phyloP scores from a whole-genome alignment of 2,797 vertebrate species.

The Lutjanus argentimaculatus region DNA sequence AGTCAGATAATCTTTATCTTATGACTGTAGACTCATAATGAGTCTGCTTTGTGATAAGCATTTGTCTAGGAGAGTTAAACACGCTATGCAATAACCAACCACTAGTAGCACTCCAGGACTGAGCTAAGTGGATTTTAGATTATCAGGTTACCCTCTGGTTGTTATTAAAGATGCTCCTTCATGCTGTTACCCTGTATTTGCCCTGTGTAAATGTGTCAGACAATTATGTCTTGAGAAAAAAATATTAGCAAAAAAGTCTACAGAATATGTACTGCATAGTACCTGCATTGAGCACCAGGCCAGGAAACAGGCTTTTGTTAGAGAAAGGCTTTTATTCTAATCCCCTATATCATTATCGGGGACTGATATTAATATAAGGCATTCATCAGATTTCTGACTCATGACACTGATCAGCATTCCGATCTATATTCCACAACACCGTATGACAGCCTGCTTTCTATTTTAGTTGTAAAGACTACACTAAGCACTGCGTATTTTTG shows the following conservation, averaged over 20 bases:
- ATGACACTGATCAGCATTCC: too few species aligned
- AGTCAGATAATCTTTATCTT: conserved; percentile 21
- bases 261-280: background rate
- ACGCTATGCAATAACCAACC: background rate
- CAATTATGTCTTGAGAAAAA: too few species aligned
- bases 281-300: background rate
- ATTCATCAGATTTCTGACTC: too few species aligned
- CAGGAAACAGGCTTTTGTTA: background rate
- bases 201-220: background rate
- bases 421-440: too few species aligned
- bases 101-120: background rate
- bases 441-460: too few species aligned
- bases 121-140: background rate
- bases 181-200: background rate
- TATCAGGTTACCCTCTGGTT: background rate
- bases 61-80: background rate
- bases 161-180: background rate
- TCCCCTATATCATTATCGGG: too few species aligned
- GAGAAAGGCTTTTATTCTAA: background rate
- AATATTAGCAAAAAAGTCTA: too few species aligned
- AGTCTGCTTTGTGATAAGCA: conserved; percentile 20
- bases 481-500: too few species aligned
- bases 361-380: too few species aligned
- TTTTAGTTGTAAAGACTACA: too few species aligned
- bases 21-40: conserved; percentile 17